Evolutionary conservation across 2,888 invertebrate genomes (phyloP), one percentile per base, ranked within the genome.

Genomic region (Oxytorus armatus): DNA sequence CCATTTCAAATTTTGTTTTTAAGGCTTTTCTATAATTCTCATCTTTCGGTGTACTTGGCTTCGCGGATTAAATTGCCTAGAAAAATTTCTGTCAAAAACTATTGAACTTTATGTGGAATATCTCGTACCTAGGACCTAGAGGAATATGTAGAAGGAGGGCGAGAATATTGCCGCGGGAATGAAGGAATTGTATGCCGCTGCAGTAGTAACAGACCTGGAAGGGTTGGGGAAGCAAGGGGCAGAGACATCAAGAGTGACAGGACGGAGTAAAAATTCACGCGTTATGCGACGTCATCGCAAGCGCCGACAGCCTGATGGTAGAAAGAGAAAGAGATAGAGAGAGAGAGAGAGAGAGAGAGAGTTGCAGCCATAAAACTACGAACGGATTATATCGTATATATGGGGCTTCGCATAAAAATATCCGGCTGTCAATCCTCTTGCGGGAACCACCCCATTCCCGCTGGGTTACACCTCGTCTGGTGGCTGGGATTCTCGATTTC

Each of bases 381-480:
- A 84, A 85, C 85, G 89, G 89, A 90, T 90, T 90, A 80, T 80
- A 89, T 89, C 87, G 87, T 88, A 88, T 80, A 77, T 73, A 80
- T 86, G 88, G 87, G 90, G 89, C 88, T 89, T 90, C 90, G 88
- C 87, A 88, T 89, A 89, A 90, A 90, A 90, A 90, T 90, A 90
- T 89, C 87, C 87, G 85, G 82, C 85, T 86, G 88, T 89, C 90
- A 89, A 90, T 90, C 88, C 85, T 65, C 82, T 81, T 81, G 68
- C 61, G 44, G 73, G 49, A 55, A 53, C 63, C 39, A 51, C 70
- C 79, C 68, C 42, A 59, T 79, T 69, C 42, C 49, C 51, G 65
- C n/a, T n/a, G n/a, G n/a, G 69, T 75, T 80, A 73, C 77, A 77
- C 61, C 57, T 78, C 81, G 76, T 65, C 85, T 65, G 79, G 65